Percentiles rank a stretch among this genome's conserved stretches.
These are phyloP conservation scores for Dryobota labecula DNA, from an alignment of 2,888 invertebrate genomes.

Conservation along the genomic window DNA sequence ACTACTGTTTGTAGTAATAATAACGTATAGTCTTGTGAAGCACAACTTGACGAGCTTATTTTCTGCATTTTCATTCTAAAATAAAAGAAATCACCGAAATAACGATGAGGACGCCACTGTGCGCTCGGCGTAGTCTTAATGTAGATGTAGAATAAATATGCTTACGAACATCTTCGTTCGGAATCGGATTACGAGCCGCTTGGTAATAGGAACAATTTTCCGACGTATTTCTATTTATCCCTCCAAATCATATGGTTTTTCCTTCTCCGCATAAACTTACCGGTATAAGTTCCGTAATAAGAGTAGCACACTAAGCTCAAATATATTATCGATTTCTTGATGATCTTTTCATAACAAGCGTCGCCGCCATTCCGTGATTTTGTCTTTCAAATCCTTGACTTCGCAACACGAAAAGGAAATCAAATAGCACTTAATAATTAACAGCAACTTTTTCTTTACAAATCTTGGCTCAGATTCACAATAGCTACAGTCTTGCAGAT, in stretches of 20 bases:
- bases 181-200: slow-evolving; percentile 45
- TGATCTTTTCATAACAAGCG: neutral
- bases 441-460: slow-evolving; percentile 47
- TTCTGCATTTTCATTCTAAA: too few species aligned
- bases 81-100: too few species aligned
- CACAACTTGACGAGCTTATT: too few species aligned
- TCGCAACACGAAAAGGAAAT: slow-evolving; percentile 39
- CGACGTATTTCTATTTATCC: slow-evolving; percentile 50
- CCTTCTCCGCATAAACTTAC: slow-evolving; percentile 24
- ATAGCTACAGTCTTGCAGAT: slow-evolving; percentile 53
- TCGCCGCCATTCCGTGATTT: neutral
- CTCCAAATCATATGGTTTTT: slow-evolving; percentile 37
- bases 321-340: slow-evolving; percentile 13
- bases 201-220: slow-evolving; percentile 42
- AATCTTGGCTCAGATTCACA: slow-evolving; percentile 37
- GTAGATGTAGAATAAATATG: slow-evolving; percentile 45
- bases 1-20: too few species aligned
- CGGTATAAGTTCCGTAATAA: slow-evolving; percentile 6
- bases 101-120: too few species aligned
- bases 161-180: slow-evolving; percentile 29
- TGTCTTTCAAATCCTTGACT: slow-evolving; percentile 23
- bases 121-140: too few species aligned
- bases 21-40: too few species aligned
- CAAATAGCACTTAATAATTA: slow-evolving; percentile 47
- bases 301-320: slow-evolving; percentile 2